Conservation (phyloP, 2,797 vertebrate species). For the Paratrypauchen microcephalus region DNA sequence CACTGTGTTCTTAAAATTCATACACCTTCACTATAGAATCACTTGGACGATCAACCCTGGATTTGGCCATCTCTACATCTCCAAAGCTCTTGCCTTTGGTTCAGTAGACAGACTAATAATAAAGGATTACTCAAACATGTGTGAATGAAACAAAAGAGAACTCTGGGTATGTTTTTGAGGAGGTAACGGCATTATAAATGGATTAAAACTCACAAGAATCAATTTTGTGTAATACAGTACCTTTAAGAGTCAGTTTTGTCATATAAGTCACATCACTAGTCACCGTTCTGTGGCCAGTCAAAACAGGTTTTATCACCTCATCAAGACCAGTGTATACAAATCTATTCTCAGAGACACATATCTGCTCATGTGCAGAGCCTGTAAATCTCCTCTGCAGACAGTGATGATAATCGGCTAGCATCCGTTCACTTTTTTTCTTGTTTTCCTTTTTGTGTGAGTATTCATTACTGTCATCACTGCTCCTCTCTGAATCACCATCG, state of each 20-base stretch:
- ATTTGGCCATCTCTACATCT: too few species aligned
- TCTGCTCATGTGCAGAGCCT: constrained; percentile 9
- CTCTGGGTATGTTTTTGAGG: too few species aligned
- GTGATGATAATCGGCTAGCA: constrained; percentile 49
- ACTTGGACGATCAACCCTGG: too few species aligned
- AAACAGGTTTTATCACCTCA: constrained; percentile 9
- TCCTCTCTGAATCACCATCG: constrained; percentile 52
- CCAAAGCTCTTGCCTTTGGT: too few species aligned
- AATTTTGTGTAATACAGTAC: too few species aligned
- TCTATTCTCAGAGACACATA: not conserved
- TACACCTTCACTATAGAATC: too few species aligned
- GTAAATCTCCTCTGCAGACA: constrained; percentile 31
- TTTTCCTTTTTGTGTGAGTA: constrained; percentile 44
- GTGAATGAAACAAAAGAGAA: too few species aligned
- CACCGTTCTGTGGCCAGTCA: not conserved
- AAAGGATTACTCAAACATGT: too few species aligned
- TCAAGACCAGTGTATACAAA: constrained; percentile 13
- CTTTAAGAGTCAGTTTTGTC: not conserved
- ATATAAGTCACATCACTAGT: not conserved
- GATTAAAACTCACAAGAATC: too few species aligned
- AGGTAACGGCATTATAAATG: too few species aligned
- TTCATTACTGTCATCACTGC: constrained; percentile 60
- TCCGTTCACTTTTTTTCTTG: constrained; percentile 20
- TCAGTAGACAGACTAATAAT: too few species aligned
- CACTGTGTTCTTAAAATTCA: too few species aligned